phyloP scores from a whole-genome alignment of 2,113 vertebrate species.

The Coturnix japonica region DNA sequence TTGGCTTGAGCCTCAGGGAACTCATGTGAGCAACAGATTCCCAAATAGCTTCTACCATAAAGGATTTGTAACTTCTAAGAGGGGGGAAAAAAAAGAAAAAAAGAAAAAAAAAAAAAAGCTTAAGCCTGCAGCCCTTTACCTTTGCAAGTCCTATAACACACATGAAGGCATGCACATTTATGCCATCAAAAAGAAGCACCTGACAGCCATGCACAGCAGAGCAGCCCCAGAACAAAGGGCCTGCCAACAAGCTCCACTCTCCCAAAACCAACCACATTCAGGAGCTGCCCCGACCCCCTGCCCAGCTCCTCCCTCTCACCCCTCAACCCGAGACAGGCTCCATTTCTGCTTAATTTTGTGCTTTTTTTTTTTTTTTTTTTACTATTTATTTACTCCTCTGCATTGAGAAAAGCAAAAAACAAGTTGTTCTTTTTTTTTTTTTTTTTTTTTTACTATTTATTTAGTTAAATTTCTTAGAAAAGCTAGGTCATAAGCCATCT shows the following conservation, averaged over 20 bases:
- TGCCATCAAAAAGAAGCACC: not conserved
- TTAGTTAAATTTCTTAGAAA: slow-evolving; percentile 84
- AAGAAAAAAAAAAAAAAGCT: no score
- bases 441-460: slow-evolving; percentile 77
- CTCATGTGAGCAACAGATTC: not conserved
- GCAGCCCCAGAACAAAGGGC: not conserved
- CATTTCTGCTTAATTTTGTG: slow-evolving; percentile 61
- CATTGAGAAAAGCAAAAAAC: no score
- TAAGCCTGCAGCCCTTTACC: not conserved
- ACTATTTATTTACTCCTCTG: slow-evolving; percentile 81
- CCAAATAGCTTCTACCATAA: not conserved
- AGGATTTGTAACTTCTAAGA: not conserved
- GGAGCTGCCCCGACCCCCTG: not conserved
- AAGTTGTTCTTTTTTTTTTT: no score
- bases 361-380: no score
- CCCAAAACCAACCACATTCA: not conserved
- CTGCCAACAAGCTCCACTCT: not conserved
- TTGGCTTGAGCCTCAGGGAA: not conserved
- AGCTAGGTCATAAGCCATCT: slow-evolving; percentile 83
- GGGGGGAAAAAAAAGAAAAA: not conserved
- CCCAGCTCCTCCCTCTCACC: not conserved
- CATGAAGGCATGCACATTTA: not conserved
- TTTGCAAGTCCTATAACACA: not conserved
- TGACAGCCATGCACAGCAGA: not conserved
- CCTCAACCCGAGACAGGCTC: not conserved